Evolutionary conservation across 2,888 invertebrate genomes (phyloP).

Genomic region (Yponomeuta cagnagella): DNA sequence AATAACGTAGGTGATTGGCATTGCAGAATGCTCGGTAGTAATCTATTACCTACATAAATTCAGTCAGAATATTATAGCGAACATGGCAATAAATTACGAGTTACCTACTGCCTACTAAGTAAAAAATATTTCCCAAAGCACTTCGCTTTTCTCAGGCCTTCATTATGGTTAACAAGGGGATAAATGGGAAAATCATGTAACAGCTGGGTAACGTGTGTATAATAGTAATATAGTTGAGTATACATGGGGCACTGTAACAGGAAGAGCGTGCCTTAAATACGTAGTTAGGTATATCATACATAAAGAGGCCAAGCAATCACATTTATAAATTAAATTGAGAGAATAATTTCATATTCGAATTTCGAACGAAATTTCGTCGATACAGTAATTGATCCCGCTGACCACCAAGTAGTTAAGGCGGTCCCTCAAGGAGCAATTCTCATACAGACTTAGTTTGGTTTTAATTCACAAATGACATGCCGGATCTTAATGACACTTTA

Average conservation of each 20-base stretch:
- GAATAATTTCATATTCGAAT: not conserved
- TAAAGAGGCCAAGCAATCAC: not conserved
- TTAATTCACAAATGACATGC: too few relatives aligned
- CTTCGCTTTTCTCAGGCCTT: not conserved
- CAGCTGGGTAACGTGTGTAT: conserved; percentile 17
- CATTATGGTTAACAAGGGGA: conserved; percentile 9
- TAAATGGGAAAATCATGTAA: conserved; percentile 20
- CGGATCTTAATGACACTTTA: too few relatives aligned
- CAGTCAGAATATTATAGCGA: not conserved
- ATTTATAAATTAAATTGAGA: not conserved
- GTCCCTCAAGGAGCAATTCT: too few relatives aligned
- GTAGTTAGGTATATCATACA: too few relatives aligned
- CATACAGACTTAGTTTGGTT: too few relatives aligned
- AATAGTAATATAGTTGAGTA: not conserved
- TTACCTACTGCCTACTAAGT: not conserved
- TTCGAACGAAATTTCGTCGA: not conserved
- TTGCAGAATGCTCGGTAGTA: not conserved
- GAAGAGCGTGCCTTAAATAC: too few relatives aligned
- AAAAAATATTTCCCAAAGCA: not conserved
- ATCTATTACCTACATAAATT: not conserved
- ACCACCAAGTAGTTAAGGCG: not conserved
- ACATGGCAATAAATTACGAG: not conserved
- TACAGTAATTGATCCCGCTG: not conserved
- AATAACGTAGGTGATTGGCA: not conserved
- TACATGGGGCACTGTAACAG: not conserved